Conservation (phyloP, 2,888 invertebrate species). For the Nowickia ferox region DNA sequence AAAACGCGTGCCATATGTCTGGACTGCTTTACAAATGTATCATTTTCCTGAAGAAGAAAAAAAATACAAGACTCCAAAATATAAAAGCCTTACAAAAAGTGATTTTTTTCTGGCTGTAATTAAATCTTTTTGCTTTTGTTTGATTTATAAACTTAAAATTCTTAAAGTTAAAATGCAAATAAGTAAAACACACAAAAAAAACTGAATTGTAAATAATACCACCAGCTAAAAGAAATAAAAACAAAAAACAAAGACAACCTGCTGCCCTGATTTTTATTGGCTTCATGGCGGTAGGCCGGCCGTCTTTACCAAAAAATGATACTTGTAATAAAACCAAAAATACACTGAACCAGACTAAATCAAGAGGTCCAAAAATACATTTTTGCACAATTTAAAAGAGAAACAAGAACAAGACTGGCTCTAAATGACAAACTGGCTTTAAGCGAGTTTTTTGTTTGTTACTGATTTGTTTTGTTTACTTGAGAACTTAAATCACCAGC, state of each 20-base stretch:
- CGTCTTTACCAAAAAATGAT: constrained; percentile 53
- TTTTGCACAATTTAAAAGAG: constrained; percentile 14
- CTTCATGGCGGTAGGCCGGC: constrained; percentile 77
- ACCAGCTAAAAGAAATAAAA: constrained; percentile 43
- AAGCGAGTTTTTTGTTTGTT: constrained; percentile 52
- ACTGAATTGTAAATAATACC: constrained; percentile 68
- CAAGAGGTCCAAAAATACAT: constrained; percentile 39
- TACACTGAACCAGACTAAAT: constrained; percentile 32
- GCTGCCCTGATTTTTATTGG: constrained; percentile 80
- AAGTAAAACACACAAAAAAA: constrained; percentile 39
- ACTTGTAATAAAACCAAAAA: neutral
- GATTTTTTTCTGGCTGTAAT: constrained; percentile 59
- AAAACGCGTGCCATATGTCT: constrained; percentile 69
- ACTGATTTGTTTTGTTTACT: constrained; percentile 35
- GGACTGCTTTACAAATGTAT: constrained; percentile 46
- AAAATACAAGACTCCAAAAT: constrained; percentile 17
- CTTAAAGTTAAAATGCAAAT: constrained; percentile 54
- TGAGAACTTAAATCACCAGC: constrained; percentile 47
- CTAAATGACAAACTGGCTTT: constrained; percentile 44
- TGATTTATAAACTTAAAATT: constrained; percentile 67
- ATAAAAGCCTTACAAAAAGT: constrained; percentile 64
- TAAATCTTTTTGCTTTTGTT: constrained; percentile 63
- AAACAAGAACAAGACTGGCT: constrained; percentile 20
- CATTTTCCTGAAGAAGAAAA: constrained; percentile 56
- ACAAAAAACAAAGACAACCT: constrained; percentile 61